Evolutionary conservation across 2,113 vertebrate species (phyloP).

Genomic region (Grus americana): DNA sequence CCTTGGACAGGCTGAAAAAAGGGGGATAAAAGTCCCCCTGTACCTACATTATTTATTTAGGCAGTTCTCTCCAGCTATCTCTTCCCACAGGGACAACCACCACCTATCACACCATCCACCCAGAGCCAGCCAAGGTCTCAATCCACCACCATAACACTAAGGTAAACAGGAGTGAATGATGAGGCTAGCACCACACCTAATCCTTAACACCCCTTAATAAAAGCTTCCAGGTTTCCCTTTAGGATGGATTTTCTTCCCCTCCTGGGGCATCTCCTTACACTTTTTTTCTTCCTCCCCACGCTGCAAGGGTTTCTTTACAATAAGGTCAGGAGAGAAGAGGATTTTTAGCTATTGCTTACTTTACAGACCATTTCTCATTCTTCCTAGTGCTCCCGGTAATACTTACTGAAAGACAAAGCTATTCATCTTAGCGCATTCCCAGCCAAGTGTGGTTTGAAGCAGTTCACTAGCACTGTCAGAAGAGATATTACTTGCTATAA

Average conservation of each 20-base stretch:
- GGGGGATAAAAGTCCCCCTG: neutral
- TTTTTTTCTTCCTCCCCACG: accelerated
- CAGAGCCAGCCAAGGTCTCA: neutral
- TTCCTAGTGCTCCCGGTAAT: slow-evolving; percentile 52
- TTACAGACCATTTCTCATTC: slow-evolving; percentile 63
- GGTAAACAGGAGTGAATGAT: neutral
- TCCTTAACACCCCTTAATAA: neutral
- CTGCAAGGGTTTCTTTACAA: slow-evolving; percentile 8
- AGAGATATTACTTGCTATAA: slow-evolving; percentile 74
- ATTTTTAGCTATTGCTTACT: slow-evolving; percentile 43
- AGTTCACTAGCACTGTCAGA: slow-evolving; percentile 70
- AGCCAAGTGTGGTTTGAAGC: slow-evolving; percentile 63
- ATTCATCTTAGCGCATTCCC: slow-evolving; percentile 68
- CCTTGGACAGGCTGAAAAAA: neutral
- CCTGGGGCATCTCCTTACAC: neutral
- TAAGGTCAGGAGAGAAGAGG: slow-evolving; percentile 33
- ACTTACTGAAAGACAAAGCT: slow-evolving; percentile 67
- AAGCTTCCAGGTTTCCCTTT: neutral
- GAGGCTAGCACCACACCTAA: neutral
- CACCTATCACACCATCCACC: neutral
- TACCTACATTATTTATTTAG: neutral
- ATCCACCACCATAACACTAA: neutral
- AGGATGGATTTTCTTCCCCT: neutral
- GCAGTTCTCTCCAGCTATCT: neutral
- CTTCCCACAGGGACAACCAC: neutral